Base-by-base conservation (phyloP, 2,113 vertebrate species). In the Romanogobio albipinnatus region DNA sequence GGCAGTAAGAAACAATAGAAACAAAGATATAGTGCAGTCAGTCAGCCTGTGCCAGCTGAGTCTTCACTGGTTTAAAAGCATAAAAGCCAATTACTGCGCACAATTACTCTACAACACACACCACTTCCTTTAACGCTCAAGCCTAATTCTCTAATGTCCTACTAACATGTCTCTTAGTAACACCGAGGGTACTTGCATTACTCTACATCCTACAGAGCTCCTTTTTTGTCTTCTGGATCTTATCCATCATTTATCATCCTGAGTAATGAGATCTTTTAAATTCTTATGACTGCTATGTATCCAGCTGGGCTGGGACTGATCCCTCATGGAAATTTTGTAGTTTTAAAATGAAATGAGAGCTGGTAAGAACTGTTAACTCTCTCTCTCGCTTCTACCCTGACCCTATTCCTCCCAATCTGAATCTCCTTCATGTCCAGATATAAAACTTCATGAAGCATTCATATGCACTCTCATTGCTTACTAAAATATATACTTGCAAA, bases 311-410 rank as follows among this genome's bases (percentile, higher is more conserved):
- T 59, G 70, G 88, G 87, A 86, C 81, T 49, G 80, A 47, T 88
- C 82, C 89, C 89, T 87, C 49, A 70, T 71, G 81, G 86, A 90
- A 90, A 56, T 81, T 83, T 84, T 49, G 22, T 66, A n/a, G 81
- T 83, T 71, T 51, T 84, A 86, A 89, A 89, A 91, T 85, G 80
- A 91, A 89, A 90, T 87, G 91, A 70, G 70, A 89, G 86, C 85
- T 88, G 86, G 76, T 53, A 88, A 26, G 66, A 85, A 29, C 45
- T 58, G 13, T 84, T 68, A 81, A 76, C 56, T 68, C 56, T 29
- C 56, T 29, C 29, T 59, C 81, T 66, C n/a, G n/a, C 70, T 19
- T 26, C 22, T 71, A 8, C 22, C 22, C 71, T 73, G 76, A 82
- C 78, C 0, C 47, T 36, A 39, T 58, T 56, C 15, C 11, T 68